Evolutionary conservation across 2,113 vertebrate species (phyloP).

Genomic region (Anseranas semipalmata): DNA sequence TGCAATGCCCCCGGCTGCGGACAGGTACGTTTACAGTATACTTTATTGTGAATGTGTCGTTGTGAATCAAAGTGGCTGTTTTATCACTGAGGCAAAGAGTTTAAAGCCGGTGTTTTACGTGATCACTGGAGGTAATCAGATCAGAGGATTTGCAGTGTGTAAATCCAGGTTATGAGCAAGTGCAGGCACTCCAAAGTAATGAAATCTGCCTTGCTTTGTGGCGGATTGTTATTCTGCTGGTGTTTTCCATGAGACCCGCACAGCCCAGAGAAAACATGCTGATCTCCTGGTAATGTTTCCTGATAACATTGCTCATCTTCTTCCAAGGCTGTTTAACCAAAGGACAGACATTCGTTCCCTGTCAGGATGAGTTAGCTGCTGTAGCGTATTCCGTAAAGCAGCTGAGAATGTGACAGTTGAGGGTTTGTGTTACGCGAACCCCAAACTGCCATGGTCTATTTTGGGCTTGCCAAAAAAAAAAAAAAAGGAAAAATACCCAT

Average conservation of each 20-base stretch:
- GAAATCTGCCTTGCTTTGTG: conserved; percentile 53
- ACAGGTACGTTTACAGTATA: conserved; percentile 87
- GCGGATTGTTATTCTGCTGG: conserved; percentile 51
- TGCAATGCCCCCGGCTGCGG: conserved; percentile 95
- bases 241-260: conserved; percentile 20
- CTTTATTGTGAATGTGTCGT: conserved; percentile 67
- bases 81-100: conserved; percentile 73
- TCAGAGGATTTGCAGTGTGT: conserved; percentile 68
- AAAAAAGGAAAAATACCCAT: background rate
- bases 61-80: conserved; percentile 79
- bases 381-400: background rate
- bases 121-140: conserved; percentile 70
- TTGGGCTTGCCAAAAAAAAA: background rate
- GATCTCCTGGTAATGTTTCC: background rate
- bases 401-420: conserved; percentile 46
- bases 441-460: conserved; percentile 8
- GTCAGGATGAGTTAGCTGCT: background rate
- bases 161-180: conserved; percentile 71
- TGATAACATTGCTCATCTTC: background rate
- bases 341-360: background rate
- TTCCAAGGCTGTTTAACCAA: background rate
- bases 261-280: background rate
- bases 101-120: conserved; percentile 68
- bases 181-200: conserved; percentile 54
- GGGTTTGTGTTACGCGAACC: background rate